Base-by-base conservation (phyloP, 2,888 invertebrate species). In the Aporophyla lueneburgensis region DNA sequence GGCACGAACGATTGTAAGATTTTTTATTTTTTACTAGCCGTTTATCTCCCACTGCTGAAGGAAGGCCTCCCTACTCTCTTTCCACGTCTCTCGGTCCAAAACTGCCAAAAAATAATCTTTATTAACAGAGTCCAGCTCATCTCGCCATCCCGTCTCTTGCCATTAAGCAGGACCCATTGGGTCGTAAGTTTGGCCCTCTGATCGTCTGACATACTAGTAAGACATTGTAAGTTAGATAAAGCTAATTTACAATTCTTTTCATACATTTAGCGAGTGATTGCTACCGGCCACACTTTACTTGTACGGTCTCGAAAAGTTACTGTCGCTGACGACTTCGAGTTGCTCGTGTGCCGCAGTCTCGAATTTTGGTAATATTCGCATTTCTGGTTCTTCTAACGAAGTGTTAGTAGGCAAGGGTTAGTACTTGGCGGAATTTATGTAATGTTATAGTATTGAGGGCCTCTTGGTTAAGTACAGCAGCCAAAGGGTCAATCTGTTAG, bases 331-430 rank as follows among this genome's bases (percentile, higher is more conserved):
- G 54, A 46, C 33, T 24, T 24, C 0, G 5, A 56, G 80, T 80
- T 5, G 73, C 6, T 19, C 63, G 74, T 40, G 0, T 78, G 3
- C 19, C 19, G 62, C 27, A 40, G 46, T 65, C 63, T 43, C 68
- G 21, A 59, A 69, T 65, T 76, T 76, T 51, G 59, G 59, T 78
- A 72, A 77, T 80, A 76, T 69, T 70, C 71, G 49, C 65, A 68
- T 77, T 77, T 71, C 63, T 80, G 78, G 68, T 65, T 46, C 7
- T 27, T 27, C 14, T 43, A 71, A 69, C 54, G 65, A 71, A 68
- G 69, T 65, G 73, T 61, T 71, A 71, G 43, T 62, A 51, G 14
- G 10, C 66, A 24, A 43, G 43, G 43, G 54, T 62, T 46, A 58
- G 27, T 68, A 14, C 24, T 46, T 0, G 43, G 58, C 0, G 40